Evolutionary conservation across 2,113 vertebrate species (phyloP), one percentile per base, ranked within the genome.

Genomic region (Holacanthus passer): DNA sequence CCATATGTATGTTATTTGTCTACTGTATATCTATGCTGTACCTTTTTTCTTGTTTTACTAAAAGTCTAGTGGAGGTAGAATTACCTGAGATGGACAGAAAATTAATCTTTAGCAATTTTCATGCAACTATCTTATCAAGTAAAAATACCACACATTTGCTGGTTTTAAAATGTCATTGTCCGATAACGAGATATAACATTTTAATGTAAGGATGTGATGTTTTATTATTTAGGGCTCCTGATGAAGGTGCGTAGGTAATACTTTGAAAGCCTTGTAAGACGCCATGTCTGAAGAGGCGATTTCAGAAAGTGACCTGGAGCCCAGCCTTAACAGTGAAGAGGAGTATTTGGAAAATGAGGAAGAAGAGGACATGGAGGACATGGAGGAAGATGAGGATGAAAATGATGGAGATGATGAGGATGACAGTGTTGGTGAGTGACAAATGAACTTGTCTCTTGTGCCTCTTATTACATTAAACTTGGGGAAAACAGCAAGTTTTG

Each of bases 271-370:
- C 95, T 93, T 80, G 58, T 89, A 94, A 93, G 95, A 96, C 96
- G 92, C 95, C 96, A 99, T 99, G 98, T 99, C 98, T 94, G 98
- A 98, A 97, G 97, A 98, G 95, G 99, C 97, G 50, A 91, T 96
- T 96, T 99, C 98, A 95, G 97, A 97, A 95, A 99, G 98, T 93
- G 98, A 99, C 95, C 96, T 97, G 94, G 98, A 99, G 94, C 95
- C 96, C 93, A 97, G 98, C 91, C 96, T 97, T 92, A 96, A 98
- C 92, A 96, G 97, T 91, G 97, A 98, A 93, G 96, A 97, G 93
- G 97, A 96, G 89, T 96, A 97, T 93, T 95, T 97, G 89, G 96
- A 97, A 91, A 96, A 97, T 89, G 96, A 97, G 81, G 96, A 97
- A 88, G 97, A 97, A 81, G 96, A 97, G 59, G 97, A 97, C 69